Evolutionary conservation across 2,113 vertebrate genomes (phyloP).

Genomic region (Crotalus viridis): DNA sequence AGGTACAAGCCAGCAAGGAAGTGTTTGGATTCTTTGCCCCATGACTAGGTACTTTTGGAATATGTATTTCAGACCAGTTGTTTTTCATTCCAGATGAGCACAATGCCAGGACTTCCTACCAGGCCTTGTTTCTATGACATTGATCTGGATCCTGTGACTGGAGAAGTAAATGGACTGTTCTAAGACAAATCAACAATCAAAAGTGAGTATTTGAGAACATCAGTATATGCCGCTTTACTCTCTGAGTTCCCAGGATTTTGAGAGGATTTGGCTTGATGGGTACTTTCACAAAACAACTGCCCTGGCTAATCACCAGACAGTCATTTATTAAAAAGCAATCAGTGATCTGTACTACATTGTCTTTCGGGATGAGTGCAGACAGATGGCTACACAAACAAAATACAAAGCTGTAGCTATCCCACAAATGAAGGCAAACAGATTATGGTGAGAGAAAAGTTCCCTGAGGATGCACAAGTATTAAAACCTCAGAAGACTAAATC

Average conservation of each 20-base stretch:
- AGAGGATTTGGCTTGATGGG: background rate
- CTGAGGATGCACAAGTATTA: too few species aligned
- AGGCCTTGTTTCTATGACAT: conserved; percentile 98
- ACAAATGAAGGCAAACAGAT: too few species aligned
- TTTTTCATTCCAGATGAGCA: conserved; percentile 84
- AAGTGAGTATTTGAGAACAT: conserved; percentile 50
- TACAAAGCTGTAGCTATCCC: background rate
- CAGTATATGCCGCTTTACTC: background rate
- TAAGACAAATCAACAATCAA: conserved; percentile 62
- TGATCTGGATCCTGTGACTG: conserved; percentile 87
- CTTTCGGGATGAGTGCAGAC: background rate
- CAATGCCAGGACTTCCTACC: conserved; percentile 95
- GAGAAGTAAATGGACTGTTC: conserved; percentile 90
- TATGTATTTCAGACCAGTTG: conserved; percentile 1
- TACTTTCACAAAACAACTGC: background rate
- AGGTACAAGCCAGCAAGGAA: background rate
- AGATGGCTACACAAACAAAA: background rate
- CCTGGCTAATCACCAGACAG: background rate
- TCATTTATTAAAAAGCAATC: background rate
- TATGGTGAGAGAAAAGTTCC: too few species aligned
- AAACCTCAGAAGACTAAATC: too few species aligned
- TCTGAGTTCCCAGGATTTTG: background rate
- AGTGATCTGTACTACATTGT: background rate
- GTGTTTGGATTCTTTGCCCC: background rate
- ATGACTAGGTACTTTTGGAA: fast-evolving